Evolutionary conservation across 2,888 invertebrate species (phyloP).

Genomic region (Clistopyga incitator): DNA sequence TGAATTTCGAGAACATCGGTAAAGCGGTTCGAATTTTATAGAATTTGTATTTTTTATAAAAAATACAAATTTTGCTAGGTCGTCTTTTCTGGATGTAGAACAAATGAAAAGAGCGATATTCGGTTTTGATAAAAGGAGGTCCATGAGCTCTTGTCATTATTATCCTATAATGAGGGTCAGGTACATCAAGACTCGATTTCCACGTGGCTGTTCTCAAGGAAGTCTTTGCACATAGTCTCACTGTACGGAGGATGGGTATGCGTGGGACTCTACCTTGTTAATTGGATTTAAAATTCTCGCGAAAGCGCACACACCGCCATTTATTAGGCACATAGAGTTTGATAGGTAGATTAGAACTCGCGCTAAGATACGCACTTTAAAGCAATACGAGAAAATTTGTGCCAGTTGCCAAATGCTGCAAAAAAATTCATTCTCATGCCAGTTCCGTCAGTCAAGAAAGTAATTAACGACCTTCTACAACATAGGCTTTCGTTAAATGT

Average conservation of each 20-base stretch:
- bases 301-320: constrained; percentile 67
- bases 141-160: not conserved
- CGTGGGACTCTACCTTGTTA: constrained; percentile 78
- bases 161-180: constrained; percentile 27
- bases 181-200: constrained; percentile 61
- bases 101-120: not conserved
- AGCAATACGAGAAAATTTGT: constrained; percentile 34
- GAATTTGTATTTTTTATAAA: no score
- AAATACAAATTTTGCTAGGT: no score
- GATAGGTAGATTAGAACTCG: constrained; percentile 35
- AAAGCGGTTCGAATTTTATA: no score
- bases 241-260: constrained; percentile 55
- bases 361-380: not conserved
- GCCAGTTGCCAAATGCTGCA: not conserved
- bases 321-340: constrained; percentile 10
- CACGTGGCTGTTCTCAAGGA: constrained; percentile 76
- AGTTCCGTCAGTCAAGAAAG: constrained; percentile 27
- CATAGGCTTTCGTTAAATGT: constrained; percentile 6
- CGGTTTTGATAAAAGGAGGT: not conserved
- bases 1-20: no score
- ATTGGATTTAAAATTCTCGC: constrained; percentile 76
- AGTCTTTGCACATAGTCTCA: constrained; percentile 65
- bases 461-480: constrained; percentile 35
- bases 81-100: no score
- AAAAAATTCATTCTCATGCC: constrained; percentile 32